Evolutionary conservation across 2,113 vertebrate species (phyloP).

Genomic region (Carassius carassius): DNA sequence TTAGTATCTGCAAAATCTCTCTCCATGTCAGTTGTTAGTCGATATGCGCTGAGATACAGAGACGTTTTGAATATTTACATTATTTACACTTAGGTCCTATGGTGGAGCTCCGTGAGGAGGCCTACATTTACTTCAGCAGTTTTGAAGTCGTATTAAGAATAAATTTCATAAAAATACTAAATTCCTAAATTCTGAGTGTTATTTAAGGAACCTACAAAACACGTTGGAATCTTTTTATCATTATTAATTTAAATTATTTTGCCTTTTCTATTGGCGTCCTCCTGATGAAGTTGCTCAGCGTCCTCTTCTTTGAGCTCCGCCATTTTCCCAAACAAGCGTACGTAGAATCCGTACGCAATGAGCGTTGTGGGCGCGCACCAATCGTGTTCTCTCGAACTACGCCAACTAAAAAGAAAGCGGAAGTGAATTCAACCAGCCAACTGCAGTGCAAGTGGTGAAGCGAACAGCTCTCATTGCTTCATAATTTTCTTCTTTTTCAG

Average conservation of each 20-base stretch:
- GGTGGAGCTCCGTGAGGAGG: constrained; percentile 79
- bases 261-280: constrained; percentile 75
- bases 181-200: rapidly evolving
- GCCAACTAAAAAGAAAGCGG: background rate
- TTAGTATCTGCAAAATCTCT: background rate
- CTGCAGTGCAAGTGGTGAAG: background rate
- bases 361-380: background rate
- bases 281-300: constrained; percentile 72
- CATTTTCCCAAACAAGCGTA: constrained; percentile 69
- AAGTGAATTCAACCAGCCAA: background rate
- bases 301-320: constrained; percentile 72
- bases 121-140: constrained; percentile 67
- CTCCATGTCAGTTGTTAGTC: background rate
- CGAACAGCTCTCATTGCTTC: background rate
- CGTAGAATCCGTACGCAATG: constrained; percentile 32
- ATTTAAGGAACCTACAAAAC: background rate
- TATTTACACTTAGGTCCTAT: constrained; percentile 71
- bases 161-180: background rate
- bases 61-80: constrained; percentile 7
- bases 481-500: background rate
- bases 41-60: background rate
- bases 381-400: constrained; percentile 7
- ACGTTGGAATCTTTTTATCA: background rate
- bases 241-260: constrained; percentile 29
- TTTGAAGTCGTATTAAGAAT: constrained; percentile 60